Evolutionary conservation across 2,888 invertebrate species (phyloP), one percentile per base, ranked within the genome.

Genomic region (Sinelater perroti): DNA sequence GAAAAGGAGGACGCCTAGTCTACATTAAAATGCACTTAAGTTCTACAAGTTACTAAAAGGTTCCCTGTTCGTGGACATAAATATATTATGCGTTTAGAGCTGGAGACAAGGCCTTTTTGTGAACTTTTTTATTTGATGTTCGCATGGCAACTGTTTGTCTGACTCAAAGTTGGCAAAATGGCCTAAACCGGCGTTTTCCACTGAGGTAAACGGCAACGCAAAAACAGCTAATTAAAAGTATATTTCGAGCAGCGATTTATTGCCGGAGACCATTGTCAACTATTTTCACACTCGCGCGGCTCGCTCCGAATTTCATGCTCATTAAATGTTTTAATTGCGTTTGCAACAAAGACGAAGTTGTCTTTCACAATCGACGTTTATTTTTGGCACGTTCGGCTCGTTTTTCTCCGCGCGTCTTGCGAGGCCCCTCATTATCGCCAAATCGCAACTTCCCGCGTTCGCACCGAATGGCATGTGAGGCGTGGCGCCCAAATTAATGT

Each of bases 11-110:
- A 67, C 62, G 68, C 67, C 66, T 67, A 67, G 66, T 60, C 67
- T 64, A 74, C 74, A 74, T 73, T 73, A 72, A 73, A 74, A 74
- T 70, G 73, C 74, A 73, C 74, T 74, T 73, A 74, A 70, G 70
- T 38, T 65, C 65, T 68, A 69, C 71, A 69, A 68, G 69, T 64
- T 66, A 68, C 71, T 71, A 71, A 73, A 73, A 73, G 71, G 72
- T 44, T 62, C 70, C 70, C 70, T 68, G 69, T 71, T 70, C 67
- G 63, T 47, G 62, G 66, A 68, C 69, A 62, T 68, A 69, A 70
- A 71, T 72, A 67, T 69, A 70, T 70, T 67, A 67, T 65, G 67
- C 67, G 70, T 64, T 67, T 56, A 65, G 60, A 58, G 30, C 30
- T 21, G 20, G 26, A 11, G 47, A 54, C 54, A 51, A 38, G 20